Percentiles rank a stretch among this genome's conserved stretches.
Evolutionary conservation across 1,140 invertebrate genomes (phyloP).

Genomic region (Drosophila subobscura): DNA sequence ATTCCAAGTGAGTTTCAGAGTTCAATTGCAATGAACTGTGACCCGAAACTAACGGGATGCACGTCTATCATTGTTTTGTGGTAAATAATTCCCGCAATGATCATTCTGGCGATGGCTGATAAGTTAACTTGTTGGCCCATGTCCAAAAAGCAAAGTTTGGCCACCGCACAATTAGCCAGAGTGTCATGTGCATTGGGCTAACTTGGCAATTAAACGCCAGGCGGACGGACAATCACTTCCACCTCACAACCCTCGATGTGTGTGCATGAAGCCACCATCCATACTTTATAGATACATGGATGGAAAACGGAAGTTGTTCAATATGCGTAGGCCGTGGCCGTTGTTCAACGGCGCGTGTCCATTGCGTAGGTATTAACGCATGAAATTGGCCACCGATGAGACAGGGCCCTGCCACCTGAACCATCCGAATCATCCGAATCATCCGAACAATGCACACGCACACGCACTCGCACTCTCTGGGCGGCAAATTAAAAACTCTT

Average conservation of each 20-base stretch:
- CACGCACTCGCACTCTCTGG: too few relatives aligned
- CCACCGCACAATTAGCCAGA: conserved; percentile 53
- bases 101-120: conserved; percentile 6
- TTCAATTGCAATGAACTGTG: too few relatives aligned
- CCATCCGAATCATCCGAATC: conserved; percentile 4
- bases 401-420: conserved; percentile 8
- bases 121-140: conserved; percentile 34
- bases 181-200: conserved; percentile 70
- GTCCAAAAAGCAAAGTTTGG: conserved; percentile 37
- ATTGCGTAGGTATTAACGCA: conserved; percentile 68
- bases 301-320: conserved; percentile 71
- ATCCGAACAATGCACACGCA: conserved; percentile 20
- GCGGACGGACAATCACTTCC: conserved; percentile 29
- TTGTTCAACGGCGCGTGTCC: conserved; percentile 65
- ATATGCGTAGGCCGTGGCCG: conserved; percentile 66
- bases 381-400: conserved; percentile 64
- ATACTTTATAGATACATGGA: conserved; percentile 25
- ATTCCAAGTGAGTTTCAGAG: not conserved
- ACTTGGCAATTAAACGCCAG: conserved; percentile 61
- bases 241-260: conserved; percentile 20
- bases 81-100: not conserved
- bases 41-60: too few relatives aligned
- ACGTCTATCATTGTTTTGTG: not conserved
- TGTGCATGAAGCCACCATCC: conserved; percentile 10
- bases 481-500: conserved; percentile 66